These are phyloP conservation scores for Cranoglanis bouderius DNA, from an alignment of 2,113 vertebrate genomes.

Conservation along the genomic window DNA sequence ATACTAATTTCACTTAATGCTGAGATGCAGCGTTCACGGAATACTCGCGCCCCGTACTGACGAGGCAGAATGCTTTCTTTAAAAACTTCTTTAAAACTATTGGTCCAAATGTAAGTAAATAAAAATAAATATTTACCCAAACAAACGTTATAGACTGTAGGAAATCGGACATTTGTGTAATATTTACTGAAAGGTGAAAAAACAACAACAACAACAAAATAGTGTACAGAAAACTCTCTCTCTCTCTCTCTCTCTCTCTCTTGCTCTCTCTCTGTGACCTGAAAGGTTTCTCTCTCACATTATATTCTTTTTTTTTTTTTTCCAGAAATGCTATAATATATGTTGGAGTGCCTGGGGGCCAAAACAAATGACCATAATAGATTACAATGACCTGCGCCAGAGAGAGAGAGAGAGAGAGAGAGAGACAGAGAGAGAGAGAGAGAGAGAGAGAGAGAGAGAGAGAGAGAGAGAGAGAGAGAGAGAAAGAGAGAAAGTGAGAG, in stretches of 20 bases:
- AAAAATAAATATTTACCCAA: not conserved
- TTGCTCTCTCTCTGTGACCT: slow-evolving; percentile 46
- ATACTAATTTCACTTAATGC: not conserved
- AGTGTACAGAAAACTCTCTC: not conserved
- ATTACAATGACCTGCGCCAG: slow-evolving; percentile 30
- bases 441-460: too few species aligned
- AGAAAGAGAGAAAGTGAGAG: too few species aligned
- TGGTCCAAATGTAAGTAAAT: not conserved
- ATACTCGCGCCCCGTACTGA: too few species aligned
- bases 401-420: too few species aligned
- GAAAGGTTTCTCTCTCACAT: slow-evolving; percentile 28
- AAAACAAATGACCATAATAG: slow-evolving; percentile 49
- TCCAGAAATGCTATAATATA: slow-evolving; percentile 41
- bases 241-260: slow-evolving; percentile 58
- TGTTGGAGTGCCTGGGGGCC: slow-evolving; percentile 43
- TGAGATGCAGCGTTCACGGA: not conserved
- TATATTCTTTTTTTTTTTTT: slow-evolving; percentile 12
- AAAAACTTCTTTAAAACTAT: too few species aligned
- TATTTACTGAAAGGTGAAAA: not conserved
- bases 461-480: too few species aligned
- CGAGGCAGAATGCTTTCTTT: too few species aligned
- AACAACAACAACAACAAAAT: too few species aligned
- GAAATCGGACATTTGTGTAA: not conserved
- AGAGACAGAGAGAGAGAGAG: too few species aligned
- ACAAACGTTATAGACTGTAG: not conserved